Percentiles rank a stretch among this genome's conserved stretches.
phyloP scores from a whole-genome alignment of 1,140 invertebrate species.

The Brachionus koreanus region DNA sequence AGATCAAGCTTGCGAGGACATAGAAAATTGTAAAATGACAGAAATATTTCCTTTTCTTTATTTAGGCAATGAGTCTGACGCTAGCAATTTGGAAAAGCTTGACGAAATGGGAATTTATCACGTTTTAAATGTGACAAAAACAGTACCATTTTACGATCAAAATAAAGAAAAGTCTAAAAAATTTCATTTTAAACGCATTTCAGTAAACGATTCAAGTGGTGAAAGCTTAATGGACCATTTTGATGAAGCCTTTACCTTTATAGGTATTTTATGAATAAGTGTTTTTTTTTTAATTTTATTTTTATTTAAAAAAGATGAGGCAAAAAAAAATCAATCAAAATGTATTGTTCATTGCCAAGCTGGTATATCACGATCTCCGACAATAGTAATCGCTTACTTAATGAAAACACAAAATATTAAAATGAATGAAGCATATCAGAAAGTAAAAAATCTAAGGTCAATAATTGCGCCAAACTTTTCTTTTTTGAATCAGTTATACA shows the following conservation, averaged over 20 bases:
- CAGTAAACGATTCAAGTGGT: background rate
- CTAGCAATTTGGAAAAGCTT: conserved; percentile 11
- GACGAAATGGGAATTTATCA: conserved; percentile 15
- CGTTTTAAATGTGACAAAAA: conserved; percentile 34
- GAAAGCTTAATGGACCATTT: conserved; percentile 1
- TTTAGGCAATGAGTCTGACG: conserved; percentile 13
- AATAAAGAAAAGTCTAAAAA: background rate
- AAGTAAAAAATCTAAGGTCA: background rate
- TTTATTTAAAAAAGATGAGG: background rate
- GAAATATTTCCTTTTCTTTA: background rate
- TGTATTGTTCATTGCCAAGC: conserved; percentile 57
- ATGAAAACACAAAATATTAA: conserved; percentile 47
- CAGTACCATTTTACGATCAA: conserved; percentile 12
- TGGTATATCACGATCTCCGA: conserved; percentile 52
- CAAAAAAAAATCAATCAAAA: conserved; percentile 46
- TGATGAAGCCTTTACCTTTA: conserved; percentile 28
- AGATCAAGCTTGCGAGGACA: background rate
- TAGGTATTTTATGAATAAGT: background rate
- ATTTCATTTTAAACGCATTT: conserved; percentile 14
- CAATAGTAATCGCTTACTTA: conserved; percentile 54
- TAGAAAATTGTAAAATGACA: conserved; percentile 28
- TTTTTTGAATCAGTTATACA: conserved; percentile 21
- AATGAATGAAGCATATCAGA: conserved; percentile 33
- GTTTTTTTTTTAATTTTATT: background rate
- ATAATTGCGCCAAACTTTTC: conserved; percentile 24